Evolutionary conservation across 2,797 vertebrate genomes (phyloP).

Genomic region (Stomatorhinus walkeri): DNA sequence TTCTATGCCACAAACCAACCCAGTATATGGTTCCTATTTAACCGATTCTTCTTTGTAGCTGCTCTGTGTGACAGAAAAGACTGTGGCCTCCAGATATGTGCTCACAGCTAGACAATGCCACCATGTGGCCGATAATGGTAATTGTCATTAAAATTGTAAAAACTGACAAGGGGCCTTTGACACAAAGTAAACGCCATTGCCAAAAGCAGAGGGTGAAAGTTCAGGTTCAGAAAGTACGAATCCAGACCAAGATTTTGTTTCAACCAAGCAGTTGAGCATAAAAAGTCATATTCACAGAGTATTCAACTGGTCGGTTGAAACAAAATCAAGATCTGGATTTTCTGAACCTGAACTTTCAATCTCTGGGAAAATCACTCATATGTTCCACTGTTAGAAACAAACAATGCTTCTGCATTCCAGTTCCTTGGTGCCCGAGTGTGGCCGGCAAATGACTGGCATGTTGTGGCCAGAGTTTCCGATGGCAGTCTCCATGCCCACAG

Average conservation of each 20-base stretch:
- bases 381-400: background rate
- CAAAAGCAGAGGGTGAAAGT: background rate
- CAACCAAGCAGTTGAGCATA: background rate
- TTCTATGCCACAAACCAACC: background rate
- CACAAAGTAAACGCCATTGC: background rate
- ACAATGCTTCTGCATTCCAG: background rate
- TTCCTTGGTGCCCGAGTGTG: background rate
- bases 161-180: background rate
- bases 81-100: background rate
- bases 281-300: background rate
- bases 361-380: background rate
- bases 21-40: slow-evolving; percentile 1
- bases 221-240: background rate
- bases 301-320: background rate
- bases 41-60: background rate
- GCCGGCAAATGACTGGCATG: background rate
- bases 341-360: background rate
- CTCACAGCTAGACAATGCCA: slow-evolving; percentile 40
- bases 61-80: background rate
- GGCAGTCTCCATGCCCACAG: background rate
- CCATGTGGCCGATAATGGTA: slow-evolving; percentile 42
- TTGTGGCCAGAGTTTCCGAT: background rate
- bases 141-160: background rate
- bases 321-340: background rate
- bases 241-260: background rate